Conservation (phyloP, 2,888 invertebrate species). For the Glyphotaelius pellucidus region DNA sequence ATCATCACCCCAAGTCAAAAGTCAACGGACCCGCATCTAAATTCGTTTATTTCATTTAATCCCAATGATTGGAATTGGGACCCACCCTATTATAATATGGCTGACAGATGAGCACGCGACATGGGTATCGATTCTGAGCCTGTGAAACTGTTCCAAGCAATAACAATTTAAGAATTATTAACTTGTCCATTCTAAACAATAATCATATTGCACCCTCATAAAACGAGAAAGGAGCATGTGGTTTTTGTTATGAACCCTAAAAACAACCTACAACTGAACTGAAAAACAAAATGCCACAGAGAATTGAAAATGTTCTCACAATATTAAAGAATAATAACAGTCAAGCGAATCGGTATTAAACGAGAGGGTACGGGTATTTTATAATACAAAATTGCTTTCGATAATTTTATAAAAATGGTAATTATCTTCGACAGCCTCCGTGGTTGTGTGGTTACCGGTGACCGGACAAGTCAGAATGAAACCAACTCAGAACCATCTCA, state of each 20-base stretch:
- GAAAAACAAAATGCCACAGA: not conserved
- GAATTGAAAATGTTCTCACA: not conserved
- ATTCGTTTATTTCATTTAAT: slow-evolving; percentile 12
- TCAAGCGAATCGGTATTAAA: too few relatives aligned
- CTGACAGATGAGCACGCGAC: not conserved
- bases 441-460: too few relatives aligned
- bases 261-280: not conserved
- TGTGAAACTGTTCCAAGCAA: slow-evolving; percentile 5
- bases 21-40: slow-evolving; percentile 9
- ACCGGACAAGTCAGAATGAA: too few relatives aligned
- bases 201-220: not conserved
- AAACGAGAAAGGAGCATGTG: not conserved
- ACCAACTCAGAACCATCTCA: too few relatives aligned
- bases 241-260: not conserved
- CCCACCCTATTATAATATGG: not conserved
- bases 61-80: not conserved
- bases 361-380: too few relatives aligned
- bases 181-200: not conserved
- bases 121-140: not conserved
- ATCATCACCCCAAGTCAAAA: not conserved
- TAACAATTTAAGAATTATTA: not conserved
- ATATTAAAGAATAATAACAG: too few relatives aligned
- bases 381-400: too few relatives aligned
- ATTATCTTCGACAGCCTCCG: too few relatives aligned
- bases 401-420: too few relatives aligned